Conservation (phyloP, 1,140 invertebrate genomes). For the Drosophila paulistorum region DNA sequence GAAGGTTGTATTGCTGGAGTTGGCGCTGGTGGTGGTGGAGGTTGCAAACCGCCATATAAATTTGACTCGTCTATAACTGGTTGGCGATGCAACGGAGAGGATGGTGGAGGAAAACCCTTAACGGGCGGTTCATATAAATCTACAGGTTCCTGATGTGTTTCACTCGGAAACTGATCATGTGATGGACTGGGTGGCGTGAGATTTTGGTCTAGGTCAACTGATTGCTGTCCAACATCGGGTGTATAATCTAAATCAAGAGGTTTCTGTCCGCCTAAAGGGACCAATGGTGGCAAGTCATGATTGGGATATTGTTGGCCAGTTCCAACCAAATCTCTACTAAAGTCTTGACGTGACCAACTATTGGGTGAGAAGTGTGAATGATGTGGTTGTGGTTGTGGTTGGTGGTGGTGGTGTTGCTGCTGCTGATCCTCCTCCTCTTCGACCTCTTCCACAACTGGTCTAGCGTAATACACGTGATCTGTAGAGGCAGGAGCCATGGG, state of each 20-base stretch:
- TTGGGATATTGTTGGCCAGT: constrained; percentile 4
- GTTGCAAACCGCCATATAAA: constrained; percentile 55
- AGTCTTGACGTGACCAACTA: constrained; percentile 45
- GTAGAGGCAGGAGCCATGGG: constrained; percentile 45
- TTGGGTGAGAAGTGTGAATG: neutral
- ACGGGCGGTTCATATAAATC: neutral
- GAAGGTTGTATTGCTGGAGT: neutral
- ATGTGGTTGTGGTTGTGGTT: neutral
- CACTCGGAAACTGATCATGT: constrained; percentile 38
- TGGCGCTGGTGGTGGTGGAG: constrained; percentile 20
- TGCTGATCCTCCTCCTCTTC: constrained; percentile 8
- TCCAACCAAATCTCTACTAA: constrained; percentile 51
- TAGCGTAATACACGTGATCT: constrained; percentile 54
- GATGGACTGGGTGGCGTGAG: constrained; percentile 14
- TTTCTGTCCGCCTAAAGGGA: constrained; percentile 42
- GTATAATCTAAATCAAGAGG: constrained; percentile 47
- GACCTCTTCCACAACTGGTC: constrained; percentile 48
- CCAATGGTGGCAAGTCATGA: constrained; percentile 21
- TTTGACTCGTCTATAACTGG: constrained; percentile 50
- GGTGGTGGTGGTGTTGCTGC: neutral
- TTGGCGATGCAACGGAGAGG: neutral
- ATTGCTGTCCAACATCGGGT: constrained; percentile 15
- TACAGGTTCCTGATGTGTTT: constrained; percentile 21
- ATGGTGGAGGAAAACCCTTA: neutral
- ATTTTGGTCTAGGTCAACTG: constrained; percentile 12